Evolutionary conservation across 2,797 vertebrate genomes (phyloP).

Genomic region (Prionace glauca): DNA sequence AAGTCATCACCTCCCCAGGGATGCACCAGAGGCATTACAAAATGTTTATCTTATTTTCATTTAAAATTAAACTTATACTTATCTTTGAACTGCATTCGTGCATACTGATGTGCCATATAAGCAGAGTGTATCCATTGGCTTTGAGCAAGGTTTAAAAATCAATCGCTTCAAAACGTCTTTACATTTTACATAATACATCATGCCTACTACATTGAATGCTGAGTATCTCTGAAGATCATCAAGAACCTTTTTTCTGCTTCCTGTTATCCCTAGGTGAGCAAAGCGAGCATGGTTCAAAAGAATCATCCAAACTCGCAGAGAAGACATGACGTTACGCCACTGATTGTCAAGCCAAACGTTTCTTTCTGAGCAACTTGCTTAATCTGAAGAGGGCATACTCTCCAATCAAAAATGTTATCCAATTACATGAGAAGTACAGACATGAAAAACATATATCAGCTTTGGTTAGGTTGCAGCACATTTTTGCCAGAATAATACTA

Average conservation of each 20-base stretch:
- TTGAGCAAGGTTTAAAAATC: not conserved
- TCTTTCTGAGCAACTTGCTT: not conserved
- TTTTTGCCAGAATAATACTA: not conserved
- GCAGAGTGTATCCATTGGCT: not conserved
- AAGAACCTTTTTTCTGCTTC: not conserved
- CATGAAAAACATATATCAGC: not conserved
- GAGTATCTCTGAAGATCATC: not conserved
- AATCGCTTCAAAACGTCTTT: not conserved
- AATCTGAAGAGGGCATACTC: not conserved
- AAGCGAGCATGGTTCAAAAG: slow-evolving; percentile 20
- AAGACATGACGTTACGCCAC: not conserved
- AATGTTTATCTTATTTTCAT: not conserved
- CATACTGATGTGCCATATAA: not conserved
- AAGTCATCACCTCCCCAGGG: no score
- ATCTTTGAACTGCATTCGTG: not conserved
- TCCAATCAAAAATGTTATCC: not conserved
- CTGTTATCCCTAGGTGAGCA: slow-evolving; percentile 24
- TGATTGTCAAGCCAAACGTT: not conserved
- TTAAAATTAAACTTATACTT: not conserved
- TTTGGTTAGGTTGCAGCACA: not conserved
- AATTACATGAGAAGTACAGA: not conserved
- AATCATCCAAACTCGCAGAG: not conserved
- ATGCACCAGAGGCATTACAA: no score
- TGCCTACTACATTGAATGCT: not conserved
- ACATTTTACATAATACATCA: not conserved